A percentile compares a stretch with the other conserved stretches of the same genome.
These are phyloP conservation scores for Nemapogon koenigi DNA, from an alignment of 2,888 invertebrate species.

Conservation along the genomic window DNA sequence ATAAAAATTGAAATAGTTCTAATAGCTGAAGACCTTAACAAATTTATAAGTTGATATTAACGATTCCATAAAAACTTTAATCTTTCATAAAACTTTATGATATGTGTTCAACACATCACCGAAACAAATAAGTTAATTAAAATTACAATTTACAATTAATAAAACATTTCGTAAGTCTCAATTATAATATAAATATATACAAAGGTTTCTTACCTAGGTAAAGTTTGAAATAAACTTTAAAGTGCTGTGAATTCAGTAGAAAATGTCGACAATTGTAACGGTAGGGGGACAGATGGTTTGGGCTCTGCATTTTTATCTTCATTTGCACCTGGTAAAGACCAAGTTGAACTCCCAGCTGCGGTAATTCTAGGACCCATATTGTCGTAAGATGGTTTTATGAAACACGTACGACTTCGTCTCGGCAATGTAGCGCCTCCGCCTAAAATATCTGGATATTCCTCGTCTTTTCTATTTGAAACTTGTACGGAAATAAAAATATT, in stretches of 20 bases:
- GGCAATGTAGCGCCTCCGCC: constrained; percentile 58
- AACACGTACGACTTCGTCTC: constrained; percentile 54
- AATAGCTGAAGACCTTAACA: too few relatives aligned
- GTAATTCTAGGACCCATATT: constrained; percentile 91
- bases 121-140: constrained; percentile 5
- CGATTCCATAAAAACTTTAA: constrained; percentile 25
- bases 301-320: constrained; percentile 26
- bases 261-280: constrained; percentile 44
- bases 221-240: constrained; percentile 22
- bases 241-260: constrained; percentile 58
- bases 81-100: constrained; percentile 24
- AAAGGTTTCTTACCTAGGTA: background rate
- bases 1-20: constrained; percentile 16
- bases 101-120: constrained; percentile 6
- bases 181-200: background rate
- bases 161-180: background rate
- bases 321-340: constrained; percentile 74
- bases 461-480: constrained; percentile 70
- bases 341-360: constrained; percentile 86
- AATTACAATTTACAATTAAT: background rate
- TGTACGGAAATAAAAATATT: constrained; percentile 89
- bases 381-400: constrained; percentile 77
- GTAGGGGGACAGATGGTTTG: constrained; percentile 24
- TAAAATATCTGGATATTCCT: constrained; percentile 82
- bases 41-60: constrained; percentile 15